Percentiles rank a stretch among this genome's conserved stretches.
phyloP scores from a whole-genome alignment of 2,888 invertebrate species.

The Pasiphila rectangulata region DNA sequence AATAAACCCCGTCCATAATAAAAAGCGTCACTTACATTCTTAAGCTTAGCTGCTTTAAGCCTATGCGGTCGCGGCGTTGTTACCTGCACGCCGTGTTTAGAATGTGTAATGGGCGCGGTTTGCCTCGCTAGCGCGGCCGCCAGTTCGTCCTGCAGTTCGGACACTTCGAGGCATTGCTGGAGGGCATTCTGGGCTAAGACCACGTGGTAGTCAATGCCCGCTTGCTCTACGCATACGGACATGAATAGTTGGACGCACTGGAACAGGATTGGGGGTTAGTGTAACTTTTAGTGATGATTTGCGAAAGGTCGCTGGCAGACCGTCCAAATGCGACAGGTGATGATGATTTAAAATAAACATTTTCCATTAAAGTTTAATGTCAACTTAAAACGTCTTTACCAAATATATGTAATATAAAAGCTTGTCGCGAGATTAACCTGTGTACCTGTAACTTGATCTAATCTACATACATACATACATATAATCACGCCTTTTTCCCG shows the following conservation, averaged over 20 bases:
- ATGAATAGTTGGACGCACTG: conserved; percentile 97
- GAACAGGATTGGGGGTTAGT: too few species aligned
- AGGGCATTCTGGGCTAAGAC: conserved; percentile 97
- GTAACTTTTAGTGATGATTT: too few species aligned
- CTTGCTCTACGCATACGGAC: conserved; percentile 96
- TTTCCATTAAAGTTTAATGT: too few species aligned
- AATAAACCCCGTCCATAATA: conserved; percentile 19
- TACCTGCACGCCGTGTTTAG: conserved; percentile 91
- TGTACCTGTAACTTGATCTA: too few species aligned
- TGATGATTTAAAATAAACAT: too few species aligned
- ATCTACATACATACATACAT: too few species aligned
- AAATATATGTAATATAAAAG: too few species aligned
- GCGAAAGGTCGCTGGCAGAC: too few species aligned
- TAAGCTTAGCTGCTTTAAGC: conserved; percentile 68
- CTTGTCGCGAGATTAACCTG: too few species aligned
- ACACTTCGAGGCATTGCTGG: conserved; percentile 91
- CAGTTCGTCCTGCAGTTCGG: conserved; percentile 95
- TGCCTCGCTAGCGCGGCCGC: conserved; percentile 95
- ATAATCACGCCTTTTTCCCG: too few species aligned
- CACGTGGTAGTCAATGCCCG: conserved; percentile 98
- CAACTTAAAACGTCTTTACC: too few species aligned
- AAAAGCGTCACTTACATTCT: conserved; percentile 61
- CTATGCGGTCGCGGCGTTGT: conserved; percentile 31
- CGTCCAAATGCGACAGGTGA: too few species aligned
- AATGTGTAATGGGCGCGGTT: conserved; percentile 92